phyloP scores from a whole-genome alignment of 2,797 vertebrate species.

The Hydrophis major region DNA sequence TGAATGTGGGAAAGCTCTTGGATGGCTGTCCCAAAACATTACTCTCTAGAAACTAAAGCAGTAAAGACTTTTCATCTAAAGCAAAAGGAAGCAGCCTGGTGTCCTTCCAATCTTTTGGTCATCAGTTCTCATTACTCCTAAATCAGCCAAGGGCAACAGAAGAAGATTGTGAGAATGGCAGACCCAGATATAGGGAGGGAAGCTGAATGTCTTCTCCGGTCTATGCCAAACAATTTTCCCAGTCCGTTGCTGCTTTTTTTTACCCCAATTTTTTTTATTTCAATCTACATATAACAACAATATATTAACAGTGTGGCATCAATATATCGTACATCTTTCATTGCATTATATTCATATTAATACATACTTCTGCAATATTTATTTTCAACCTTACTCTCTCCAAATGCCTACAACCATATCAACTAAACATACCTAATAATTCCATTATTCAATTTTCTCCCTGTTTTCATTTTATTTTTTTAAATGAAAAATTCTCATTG shows the following conservation, averaged over 20 bases:
- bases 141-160: background rate
- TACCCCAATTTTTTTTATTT: too few relatives aligned
- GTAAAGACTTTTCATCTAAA: background rate
- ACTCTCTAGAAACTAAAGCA: background rate
- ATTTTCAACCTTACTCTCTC: too few relatives aligned
- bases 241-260: background rate
- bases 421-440: too few relatives aligned
- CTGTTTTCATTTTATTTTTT: too few relatives aligned
- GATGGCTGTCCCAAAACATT: background rate
- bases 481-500: too few relatives aligned
- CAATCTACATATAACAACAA: too few relatives aligned
- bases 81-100: background rate
- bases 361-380: too few relatives aligned
- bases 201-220: background rate
- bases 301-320: too few relatives aligned
- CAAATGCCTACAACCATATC: too few relatives aligned
- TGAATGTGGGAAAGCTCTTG: background rate
- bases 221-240: background rate
- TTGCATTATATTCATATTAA: too few relatives aligned
- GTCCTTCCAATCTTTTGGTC: background rate
- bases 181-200: background rate
- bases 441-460: too few relatives aligned
- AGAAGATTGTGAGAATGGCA: background rate
- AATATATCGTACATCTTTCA: too few relatives aligned
- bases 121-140: background rate